Base-by-base conservation (phyloP, 2,888 invertebrate genomes). In the Gnatocerus cornutus region DNA sequence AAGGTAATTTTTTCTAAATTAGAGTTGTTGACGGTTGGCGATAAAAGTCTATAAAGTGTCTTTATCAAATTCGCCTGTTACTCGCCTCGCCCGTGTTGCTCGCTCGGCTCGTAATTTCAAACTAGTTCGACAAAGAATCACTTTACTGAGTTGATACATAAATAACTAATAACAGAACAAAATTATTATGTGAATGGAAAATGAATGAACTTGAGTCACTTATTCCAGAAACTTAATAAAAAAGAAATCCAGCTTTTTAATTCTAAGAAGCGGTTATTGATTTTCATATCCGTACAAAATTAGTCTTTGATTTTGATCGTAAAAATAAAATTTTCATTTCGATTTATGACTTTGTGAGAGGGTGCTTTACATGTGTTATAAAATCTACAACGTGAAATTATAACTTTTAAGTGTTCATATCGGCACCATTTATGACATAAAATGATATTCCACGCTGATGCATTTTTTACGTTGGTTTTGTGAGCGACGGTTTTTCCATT, bases 261-360 rank as follows among this genome's bases (percentile, higher is more conserved):
- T 27, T 10, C 12, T 58, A 7, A 6, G 12, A 58, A 43, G 29
- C 56, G 48, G 61, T 61, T 61, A 61, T 61, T 61, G 61, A 61
- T 61, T 61, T 46, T 6, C 29, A 61, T 61, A 37, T 61, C 13
- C 27, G 56, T 13, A 58, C 33, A 8, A 48, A 61, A 61, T 62
- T 62, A 50, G 41, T 61, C 12, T 52, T 62, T 62, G 50, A 62
- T 50, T 52, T 62, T 52, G 27, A 10, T 62, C 52, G 39, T 62
- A 62, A 62, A 62, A 37, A 39, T 41, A 12, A 52, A 62, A 62
- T 62, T 52, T 62, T 50, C 37, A 37, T 61, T 61, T 14, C 10
- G 62, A 16, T 62, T 62, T 62, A 62, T 41, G 52, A 41, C 21
- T 12, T 12, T 43, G 27, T 29, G 27, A 43, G 41, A 58, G 56